A percentile compares a stretch with the other conserved stretches of the same genome.
Conservation (phyloP, 2,797 vertebrate species). For the Pampus argenteus region DNA sequence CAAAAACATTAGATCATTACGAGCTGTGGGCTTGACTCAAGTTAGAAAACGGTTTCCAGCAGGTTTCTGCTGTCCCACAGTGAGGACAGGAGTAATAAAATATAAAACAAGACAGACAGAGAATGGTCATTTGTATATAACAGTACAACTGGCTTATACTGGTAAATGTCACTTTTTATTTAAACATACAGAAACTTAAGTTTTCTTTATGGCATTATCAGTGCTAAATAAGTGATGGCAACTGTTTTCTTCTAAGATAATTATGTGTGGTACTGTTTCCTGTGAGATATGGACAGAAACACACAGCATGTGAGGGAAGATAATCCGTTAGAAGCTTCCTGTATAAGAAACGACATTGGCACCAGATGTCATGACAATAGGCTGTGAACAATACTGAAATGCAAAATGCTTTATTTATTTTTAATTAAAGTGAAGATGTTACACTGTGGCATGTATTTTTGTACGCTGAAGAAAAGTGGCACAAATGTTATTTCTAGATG, state of each 20-base stretch:
- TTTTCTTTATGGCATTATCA: slow-evolving; percentile 3
- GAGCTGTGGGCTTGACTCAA: too few relatives aligned
- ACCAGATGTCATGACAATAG: slow-evolving; percentile 11
- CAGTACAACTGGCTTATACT: neutral
- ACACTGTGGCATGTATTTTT: too few relatives aligned
- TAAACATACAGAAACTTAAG: neutral
- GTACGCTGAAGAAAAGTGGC: too few relatives aligned
- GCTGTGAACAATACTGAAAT: slow-evolving; percentile 24
- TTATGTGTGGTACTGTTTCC: slow-evolving; percentile 26
- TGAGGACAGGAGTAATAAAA: too few relatives aligned
- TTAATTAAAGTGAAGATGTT: too few relatives aligned
- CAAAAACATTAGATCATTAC: neutral
- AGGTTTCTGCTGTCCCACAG: too few relatives aligned
- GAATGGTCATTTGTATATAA: slow-evolving; percentile 1
- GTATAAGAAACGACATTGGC: slow-evolving; percentile 32
- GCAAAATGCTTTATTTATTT: slow-evolving; percentile 43
- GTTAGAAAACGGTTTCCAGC: neutral
- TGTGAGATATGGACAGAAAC: slow-evolving; percentile 51
- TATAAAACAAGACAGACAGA: too few relatives aligned
- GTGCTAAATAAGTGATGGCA: slow-evolving; percentile 12
- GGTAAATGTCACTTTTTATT: slow-evolving; percentile 5
- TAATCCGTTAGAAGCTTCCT: slow-evolving; percentile 72
- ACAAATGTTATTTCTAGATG: neutral
- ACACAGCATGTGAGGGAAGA: slow-evolving; percentile 57
- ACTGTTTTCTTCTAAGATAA: neutral